phyloP scores from a whole-genome alignment of 2,113 vertebrate genomes.

The Aphyosemion australe region DNA sequence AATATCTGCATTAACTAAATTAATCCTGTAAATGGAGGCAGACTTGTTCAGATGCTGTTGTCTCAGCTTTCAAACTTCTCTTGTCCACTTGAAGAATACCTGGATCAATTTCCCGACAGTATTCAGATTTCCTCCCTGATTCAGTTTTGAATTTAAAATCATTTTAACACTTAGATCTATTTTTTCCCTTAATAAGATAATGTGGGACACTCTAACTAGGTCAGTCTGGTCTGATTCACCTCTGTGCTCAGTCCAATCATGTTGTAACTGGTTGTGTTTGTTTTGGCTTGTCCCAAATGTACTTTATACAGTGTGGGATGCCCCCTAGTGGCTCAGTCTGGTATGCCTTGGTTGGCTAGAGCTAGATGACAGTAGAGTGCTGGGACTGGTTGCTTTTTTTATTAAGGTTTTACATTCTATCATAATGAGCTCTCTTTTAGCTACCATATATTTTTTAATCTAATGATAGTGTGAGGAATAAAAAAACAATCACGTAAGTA shows the following conservation, averaged over 20 bases:
- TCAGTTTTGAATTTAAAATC: no score
- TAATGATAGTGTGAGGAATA: no score
- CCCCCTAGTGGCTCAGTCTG: slow-evolving; percentile 18
- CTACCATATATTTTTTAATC: no score
- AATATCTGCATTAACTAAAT: not conserved
- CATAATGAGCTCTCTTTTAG: no score
- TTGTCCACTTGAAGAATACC: not conserved
- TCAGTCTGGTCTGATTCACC: not conserved
- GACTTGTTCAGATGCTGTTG: no score
- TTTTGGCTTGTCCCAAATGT: not conserved
- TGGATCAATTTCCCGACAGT: not conserved
- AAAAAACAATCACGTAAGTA: no score
- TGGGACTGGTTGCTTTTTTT: not conserved
- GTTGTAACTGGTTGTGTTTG: not conserved
- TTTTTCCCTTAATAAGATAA: not conserved
- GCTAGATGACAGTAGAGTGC: not conserved
- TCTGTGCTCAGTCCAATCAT: no score
- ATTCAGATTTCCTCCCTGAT: not conserved
- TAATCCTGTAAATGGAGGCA: not conserved
- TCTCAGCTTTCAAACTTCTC: not conserved
- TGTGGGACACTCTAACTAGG: not conserved
- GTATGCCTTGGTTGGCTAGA: not conserved
- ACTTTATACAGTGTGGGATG: not conserved
- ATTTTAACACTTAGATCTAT: no score
- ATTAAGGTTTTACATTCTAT: no score